These are phyloP conservation scores for Chionomys nivalis DNA, from an alignment of 2,113 vertebrate species.

Conservation along the genomic window DNA sequence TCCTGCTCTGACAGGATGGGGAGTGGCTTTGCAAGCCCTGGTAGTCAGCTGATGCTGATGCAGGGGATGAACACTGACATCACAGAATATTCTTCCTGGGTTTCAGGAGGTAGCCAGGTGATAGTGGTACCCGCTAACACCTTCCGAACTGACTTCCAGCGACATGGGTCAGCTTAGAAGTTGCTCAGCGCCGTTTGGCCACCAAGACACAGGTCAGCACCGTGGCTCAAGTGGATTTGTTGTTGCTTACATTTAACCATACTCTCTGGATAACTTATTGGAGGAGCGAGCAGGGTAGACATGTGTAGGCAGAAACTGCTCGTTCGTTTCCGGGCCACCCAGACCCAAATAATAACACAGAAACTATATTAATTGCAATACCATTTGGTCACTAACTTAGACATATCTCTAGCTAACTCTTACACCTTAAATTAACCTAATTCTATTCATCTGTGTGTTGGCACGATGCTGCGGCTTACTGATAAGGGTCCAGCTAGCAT, in stretches of 20 bases:
- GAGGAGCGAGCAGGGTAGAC: accelerated
- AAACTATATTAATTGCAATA: too few relatives aligned
- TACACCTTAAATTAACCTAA: too few relatives aligned
- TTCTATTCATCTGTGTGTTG: too few relatives aligned
- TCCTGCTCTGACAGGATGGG: not conserved
- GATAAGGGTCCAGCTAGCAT: too few relatives aligned
- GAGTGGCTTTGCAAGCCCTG: too few relatives aligned
- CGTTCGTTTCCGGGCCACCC: too few relatives aligned
- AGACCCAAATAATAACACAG: too few relatives aligned
- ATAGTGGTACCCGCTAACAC: accelerated
- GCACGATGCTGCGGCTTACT: too few relatives aligned
- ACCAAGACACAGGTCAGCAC: not conserved
- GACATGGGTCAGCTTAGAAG: not conserved
- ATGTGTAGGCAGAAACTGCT: too few relatives aligned
- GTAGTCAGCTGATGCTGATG: not conserved
- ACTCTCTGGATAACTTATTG: not conserved
- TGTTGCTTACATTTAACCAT: not conserved
- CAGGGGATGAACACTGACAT: accelerated
- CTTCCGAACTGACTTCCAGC: not conserved
- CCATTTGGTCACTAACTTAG: too few relatives aligned
- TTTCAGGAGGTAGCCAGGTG: not conserved
- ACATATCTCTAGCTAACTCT: too few relatives aligned
- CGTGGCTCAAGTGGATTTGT: not conserved
- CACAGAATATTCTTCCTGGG: not conserved
- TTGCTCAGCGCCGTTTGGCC: not conserved